Evolutionary conservation across 2,113 vertebrate species (phyloP).

Genomic region (Pomatostomus ruficeps): DNA sequence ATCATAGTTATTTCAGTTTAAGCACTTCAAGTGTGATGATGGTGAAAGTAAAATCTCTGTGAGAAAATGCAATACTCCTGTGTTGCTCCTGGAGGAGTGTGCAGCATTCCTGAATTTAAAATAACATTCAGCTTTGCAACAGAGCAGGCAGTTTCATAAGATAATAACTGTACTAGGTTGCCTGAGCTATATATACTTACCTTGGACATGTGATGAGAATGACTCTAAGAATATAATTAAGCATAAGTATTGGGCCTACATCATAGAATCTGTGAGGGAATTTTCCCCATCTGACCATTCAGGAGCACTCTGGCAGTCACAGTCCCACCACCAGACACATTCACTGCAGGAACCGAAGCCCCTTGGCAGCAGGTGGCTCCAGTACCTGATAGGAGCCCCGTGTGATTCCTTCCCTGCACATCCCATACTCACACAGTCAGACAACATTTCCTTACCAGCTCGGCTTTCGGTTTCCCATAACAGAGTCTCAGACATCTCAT

Average conservation of each 20-base stretch:
- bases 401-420: neutral
- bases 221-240: neutral
- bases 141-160: neutral
- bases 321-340: neutral
- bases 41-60: neutral
- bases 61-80: neutral
- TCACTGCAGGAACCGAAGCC: neutral
- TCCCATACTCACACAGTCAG: neutral
- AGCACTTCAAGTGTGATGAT: neutral
- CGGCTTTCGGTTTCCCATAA: fast-evolving
- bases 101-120: neutral
- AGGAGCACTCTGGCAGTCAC: neutral
- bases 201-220: neutral
- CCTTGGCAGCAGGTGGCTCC: neutral
- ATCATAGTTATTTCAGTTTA: neutral
- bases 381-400: fast-evolving
- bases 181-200: neutral
- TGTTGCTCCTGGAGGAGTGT: neutral
- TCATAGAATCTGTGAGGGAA: neutral
- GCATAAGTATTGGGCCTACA: neutral
- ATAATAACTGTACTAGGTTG: neutral
- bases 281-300: neutral
- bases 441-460: neutral
- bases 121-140: neutral
- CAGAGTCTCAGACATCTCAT: neutral